These are phyloP conservation scores for Eretmocerus hayati DNA, from an alignment of 2,888 invertebrate species.

Conservation along the genomic window DNA sequence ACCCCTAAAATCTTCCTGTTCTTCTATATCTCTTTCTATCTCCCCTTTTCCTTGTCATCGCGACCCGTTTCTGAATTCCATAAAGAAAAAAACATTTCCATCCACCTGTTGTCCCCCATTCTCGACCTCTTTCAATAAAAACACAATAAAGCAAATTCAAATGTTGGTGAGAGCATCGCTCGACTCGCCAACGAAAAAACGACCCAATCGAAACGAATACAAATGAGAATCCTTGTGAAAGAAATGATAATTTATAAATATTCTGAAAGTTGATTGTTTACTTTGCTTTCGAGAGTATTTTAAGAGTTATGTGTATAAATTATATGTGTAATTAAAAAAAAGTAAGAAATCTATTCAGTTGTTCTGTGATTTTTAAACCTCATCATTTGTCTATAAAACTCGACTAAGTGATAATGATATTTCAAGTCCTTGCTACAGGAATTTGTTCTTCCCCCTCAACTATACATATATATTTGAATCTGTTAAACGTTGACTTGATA, in stretches of 20 bases:
- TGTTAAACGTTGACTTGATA: too few species aligned
- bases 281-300: conserved; percentile 38
- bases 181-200: conserved; percentile 3
- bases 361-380: conserved; percentile 35
- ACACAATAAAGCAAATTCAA: conserved; percentile 12
- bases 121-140: conserved; percentile 1
- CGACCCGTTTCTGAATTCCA: not conserved
- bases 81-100: not conserved
- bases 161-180: conserved; percentile 10
- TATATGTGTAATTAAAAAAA: conserved; percentile 40
- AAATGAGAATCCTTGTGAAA: conserved; percentile 14
- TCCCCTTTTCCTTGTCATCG: not conserved
- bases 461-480: too few species aligned
- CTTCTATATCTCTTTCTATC: conserved; percentile 1
- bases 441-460: too few species aligned
- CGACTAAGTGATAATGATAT: too few species aligned
- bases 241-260: conserved; percentile 34
- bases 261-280: conserved; percentile 37
- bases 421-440: too few species aligned
- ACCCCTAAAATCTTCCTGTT: conserved; percentile 5
- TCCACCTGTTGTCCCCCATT: not conserved
- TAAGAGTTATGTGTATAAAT: conserved; percentile 39
- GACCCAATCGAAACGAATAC: conserved; percentile 17
- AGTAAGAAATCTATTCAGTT: conserved; percentile 25
- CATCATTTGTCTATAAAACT: conserved; percentile 1